Evolutionary conservation across 2,888 invertebrate species (phyloP).

Genomic region (Limnephilus auricula): DNA sequence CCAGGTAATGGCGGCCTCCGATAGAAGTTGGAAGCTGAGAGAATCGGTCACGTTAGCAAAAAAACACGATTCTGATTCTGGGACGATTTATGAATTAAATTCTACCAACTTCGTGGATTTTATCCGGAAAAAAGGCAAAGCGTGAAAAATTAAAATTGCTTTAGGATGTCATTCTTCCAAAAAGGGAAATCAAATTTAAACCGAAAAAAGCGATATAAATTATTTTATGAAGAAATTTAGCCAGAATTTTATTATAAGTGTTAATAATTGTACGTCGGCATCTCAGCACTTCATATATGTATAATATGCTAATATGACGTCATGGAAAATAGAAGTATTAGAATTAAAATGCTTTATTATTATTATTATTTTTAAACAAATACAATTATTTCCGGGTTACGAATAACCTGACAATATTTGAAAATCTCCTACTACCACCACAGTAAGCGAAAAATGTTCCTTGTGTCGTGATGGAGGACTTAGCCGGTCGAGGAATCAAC

Average conservation of each 20-base stretch:
- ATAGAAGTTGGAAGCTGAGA: conserved; percentile 6
- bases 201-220: too few relatives aligned
- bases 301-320: too few relatives aligned
- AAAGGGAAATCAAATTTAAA: not conserved
- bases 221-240: not conserved
- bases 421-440: too few relatives aligned
- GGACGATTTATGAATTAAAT: not conserved
- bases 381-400: too few relatives aligned
- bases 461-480: too few relatives aligned
- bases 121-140: not conserved
- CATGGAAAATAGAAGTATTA: too few relatives aligned
- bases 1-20: conserved; percentile 7
- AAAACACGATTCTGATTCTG: not conserved
- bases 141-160: not conserved
- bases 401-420: too few relatives aligned
- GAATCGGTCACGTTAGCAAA: not conserved
- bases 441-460: too few relatives aligned
- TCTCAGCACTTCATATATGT: not conserved
- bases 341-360: too few relatives aligned
- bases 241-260: too few relatives aligned
- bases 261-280: not conserved
- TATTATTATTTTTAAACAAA: too few relatives aligned
- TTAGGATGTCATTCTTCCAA: not conserved
- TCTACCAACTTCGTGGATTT: not conserved
- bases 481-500: too few relatives aligned